Percentiles rank a stretch among this genome's conserved stretches.
phyloP scores from a whole-genome alignment of 2,888 invertebrate genomes.

The Heterodera filipjevi region DNA sequence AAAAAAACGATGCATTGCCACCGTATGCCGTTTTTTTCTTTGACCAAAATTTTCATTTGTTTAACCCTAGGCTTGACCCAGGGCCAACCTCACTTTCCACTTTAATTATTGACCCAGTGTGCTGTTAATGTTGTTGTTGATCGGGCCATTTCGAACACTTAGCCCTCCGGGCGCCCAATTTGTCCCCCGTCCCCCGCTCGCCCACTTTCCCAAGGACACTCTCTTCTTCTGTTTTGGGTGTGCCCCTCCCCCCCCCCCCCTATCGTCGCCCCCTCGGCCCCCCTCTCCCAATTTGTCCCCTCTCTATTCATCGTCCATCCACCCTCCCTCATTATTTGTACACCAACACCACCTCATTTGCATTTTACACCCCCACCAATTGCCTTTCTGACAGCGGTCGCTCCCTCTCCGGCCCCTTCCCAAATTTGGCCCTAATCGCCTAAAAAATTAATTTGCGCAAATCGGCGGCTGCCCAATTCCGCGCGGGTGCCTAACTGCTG shows the following conservation, averaged over 20 bases:
- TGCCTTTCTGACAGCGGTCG: not conserved
- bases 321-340: not conserved
- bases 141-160: not conserved
- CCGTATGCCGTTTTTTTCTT: too few species aligned
- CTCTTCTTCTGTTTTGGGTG: not conserved
- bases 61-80: too few species aligned
- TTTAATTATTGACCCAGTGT: not conserved
- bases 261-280: not conserved
- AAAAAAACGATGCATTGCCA: too few species aligned
- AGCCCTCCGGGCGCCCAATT: not conserved
- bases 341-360: not conserved
- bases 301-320: not conserved
- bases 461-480: conserved; percentile 5
- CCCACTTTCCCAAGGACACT: not conserved
- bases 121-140: too few species aligned
- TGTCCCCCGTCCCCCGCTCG: not conserved
- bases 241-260: not conserved
- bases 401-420: not conserved
- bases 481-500: not conserved
- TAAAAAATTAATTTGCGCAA: conserved; percentile 21
- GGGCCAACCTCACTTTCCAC: too few species aligned
- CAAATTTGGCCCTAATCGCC: not conserved
- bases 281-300: not conserved
- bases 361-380: not conserved
- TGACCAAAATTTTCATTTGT: too few species aligned